Percentiles rank a stretch among this genome's conserved stretches.
Evolutionary conservation across 2,888 invertebrate genomes (phyloP).

Genomic region (Cantharis rustica): DNA sequence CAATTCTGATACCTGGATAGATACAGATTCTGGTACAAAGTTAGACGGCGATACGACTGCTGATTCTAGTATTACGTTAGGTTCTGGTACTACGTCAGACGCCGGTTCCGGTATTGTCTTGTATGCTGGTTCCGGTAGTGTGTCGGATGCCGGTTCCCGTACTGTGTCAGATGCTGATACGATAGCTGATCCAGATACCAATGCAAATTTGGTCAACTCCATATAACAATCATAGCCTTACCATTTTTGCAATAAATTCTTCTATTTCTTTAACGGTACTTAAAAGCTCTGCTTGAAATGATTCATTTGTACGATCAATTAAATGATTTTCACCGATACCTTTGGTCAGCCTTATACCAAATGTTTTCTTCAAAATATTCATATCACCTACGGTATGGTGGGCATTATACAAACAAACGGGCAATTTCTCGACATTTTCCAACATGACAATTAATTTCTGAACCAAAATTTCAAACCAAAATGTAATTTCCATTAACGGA

Average conservation of each 20-base stretch:
- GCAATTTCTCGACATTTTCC: constrained; percentile 95
- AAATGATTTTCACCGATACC: constrained; percentile 79
- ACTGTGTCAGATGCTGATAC: too few relatives aligned
- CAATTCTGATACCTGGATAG: background rate
- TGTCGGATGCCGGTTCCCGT: too few relatives aligned
- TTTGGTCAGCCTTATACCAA: constrained; percentile 89
- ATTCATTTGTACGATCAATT: constrained; percentile 90
- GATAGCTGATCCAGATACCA: background rate
- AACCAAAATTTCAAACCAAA: constrained; percentile 72
- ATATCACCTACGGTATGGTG: constrained; percentile 84
- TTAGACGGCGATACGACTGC: background rate
- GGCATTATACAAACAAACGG: constrained; percentile 90
- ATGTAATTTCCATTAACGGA: constrained; percentile 55
- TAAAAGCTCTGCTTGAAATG: constrained; percentile 93
- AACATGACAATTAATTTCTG: constrained; percentile 91
- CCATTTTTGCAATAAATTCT: constrained; percentile 87
- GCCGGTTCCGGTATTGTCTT: too few relatives aligned
- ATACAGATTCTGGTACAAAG: background rate
- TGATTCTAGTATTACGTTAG: background rate
- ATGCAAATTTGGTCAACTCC: too few relatives aligned
- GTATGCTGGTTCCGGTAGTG: too few relatives aligned
- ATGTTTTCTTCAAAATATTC: constrained; percentile 88
- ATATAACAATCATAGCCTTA: too few relatives aligned
- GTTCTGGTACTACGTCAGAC: too few relatives aligned
- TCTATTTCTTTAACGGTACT: constrained; percentile 93